Percentiles rank a stretch among this genome's conserved stretches.
phyloP scores from a whole-genome alignment of 2,797 vertebrate species.

The Mareca penelope region DNA sequence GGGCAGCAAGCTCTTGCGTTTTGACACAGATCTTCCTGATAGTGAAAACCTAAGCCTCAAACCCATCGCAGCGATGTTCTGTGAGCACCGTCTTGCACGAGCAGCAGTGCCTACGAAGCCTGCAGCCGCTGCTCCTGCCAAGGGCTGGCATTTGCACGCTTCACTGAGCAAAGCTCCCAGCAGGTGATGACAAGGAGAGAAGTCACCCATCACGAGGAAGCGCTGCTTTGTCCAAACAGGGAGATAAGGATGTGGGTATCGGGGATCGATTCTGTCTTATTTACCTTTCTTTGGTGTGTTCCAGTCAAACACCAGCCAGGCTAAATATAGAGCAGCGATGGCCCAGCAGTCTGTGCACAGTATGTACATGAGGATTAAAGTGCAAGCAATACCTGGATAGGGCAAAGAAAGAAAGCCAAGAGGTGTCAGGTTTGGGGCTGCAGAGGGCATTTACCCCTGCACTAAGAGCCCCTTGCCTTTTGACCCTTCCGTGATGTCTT shows the following conservation, averaged over 20 bases:
- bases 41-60: not conserved
- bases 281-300: slow-evolving; percentile 94
- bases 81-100: not conserved
- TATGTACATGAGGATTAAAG: slow-evolving; percentile 86
- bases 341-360: slow-evolving; percentile 95
- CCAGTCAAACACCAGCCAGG: slow-evolving; percentile 97
- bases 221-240: not conserved
- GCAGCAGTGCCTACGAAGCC: not conserved
- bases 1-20: not conserved
- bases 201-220: not conserved
- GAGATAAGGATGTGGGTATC: not conserved
- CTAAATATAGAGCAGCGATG: slow-evolving; percentile 88
- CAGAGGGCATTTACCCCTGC: not conserved
- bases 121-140: rapidly evolving
- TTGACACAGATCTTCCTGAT: not conserved
- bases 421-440: not conserved
- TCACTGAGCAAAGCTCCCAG: not conserved
- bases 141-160: not conserved
- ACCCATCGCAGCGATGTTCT: too few relatives aligned
- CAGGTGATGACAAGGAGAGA: not conserved
- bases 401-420: not conserved
- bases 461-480: not conserved
- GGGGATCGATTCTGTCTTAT: not conserved
- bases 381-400: slow-evolving; percentile 84
- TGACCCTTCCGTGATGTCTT: not conserved